Evolutionary conservation across 2,113 vertebrate genomes (phyloP), one percentile per base, ranked within the genome.

Genomic region (Sinocyclocheilus anshuiensis): DNA sequence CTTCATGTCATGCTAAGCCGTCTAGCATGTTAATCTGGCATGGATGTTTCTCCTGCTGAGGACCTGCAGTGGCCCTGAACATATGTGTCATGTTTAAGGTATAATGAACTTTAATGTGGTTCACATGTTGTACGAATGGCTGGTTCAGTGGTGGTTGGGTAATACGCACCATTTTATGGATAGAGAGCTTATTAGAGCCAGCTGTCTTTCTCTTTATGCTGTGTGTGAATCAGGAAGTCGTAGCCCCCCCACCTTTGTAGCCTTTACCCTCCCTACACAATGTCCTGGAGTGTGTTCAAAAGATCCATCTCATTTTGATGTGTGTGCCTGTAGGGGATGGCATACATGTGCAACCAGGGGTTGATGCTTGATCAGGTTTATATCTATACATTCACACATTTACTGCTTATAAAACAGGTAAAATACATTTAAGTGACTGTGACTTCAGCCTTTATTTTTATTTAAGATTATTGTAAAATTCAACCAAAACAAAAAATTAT

Each of bases 121-220:
- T 91, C 91, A 90, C 86, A 88, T 93, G 91, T 87, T 87, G 80
- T 88, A 88, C 61, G 78, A 77, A 48, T 88, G 83, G 77, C 80
- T 86, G 89, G 87, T 86, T 90, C 86, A 76, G 29, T 72, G 50
- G 42, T 69, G 86, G 92, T 93, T 91, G 89, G 90, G 90, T 91
- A 88, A 92, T 92, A 84, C 72, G 84, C 88, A 82, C 88, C 33
- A 86, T 91, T 92, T 93, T 88, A 93, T 90, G 83, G 87, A 83
- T 86, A 84, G 86, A 89, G 79, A 61, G 53, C 86, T 90, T 92
- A 94, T 95, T 93, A 84, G 85, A 93, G 86, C 88, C 93, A 93
- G 92, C 90, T 95, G 92, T 5, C 67, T 67, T 72, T 53, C 76
- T 87, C 53, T 55, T 84, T 89, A 88, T 90, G 78, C 88, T 90